Evolutionary conservation across 2,888 invertebrate species (phyloP).

Genomic region (Gastracanthus pulcherrimus): DNA sequence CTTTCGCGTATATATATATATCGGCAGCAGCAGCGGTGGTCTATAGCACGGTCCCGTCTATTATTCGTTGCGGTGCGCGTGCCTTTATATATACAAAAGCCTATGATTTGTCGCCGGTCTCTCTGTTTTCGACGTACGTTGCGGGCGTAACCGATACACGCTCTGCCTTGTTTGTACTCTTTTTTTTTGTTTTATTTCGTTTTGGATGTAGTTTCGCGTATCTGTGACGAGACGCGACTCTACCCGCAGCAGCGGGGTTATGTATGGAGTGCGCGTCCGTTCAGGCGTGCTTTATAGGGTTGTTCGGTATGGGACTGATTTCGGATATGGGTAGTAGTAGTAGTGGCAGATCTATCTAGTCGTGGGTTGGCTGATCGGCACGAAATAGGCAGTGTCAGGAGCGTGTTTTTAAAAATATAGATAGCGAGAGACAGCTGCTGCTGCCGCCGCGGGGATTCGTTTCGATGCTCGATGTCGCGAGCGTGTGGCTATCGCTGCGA

Average conservation of each 20-base stretch:
- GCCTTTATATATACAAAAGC: conserved; percentile 48
- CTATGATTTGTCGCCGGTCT: conserved; percentile 69
- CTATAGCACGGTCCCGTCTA: conserved; percentile 60
- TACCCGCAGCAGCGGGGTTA: background rate
- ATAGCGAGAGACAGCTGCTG: background rate
- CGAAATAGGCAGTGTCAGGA: too few species aligned
- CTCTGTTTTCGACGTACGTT: conserved; percentile 70
- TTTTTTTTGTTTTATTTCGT: background rate
- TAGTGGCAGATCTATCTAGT: background rate
- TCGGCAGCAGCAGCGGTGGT: background rate
- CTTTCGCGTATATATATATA: conserved; percentile 62
- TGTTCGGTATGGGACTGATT: background rate
- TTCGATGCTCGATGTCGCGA: background rate
- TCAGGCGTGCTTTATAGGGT: conserved; percentile 27
- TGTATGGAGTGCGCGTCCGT: background rate
- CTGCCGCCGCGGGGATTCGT: too few species aligned
- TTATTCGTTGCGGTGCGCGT: conserved; percentile 73
- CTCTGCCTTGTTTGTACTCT: too few species aligned
- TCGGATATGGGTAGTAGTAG: background rate
- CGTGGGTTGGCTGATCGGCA: too few species aligned
- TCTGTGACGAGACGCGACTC: too few species aligned
- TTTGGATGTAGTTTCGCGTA: background rate
- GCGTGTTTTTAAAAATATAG: background rate
- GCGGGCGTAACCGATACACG: conserved; percentile 31
- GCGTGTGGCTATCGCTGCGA: background rate